These are phyloP conservation scores for Diadophis punctatus DNA, from an alignment of 2,113 vertebrate genomes.

Conservation along the genomic window DNA sequence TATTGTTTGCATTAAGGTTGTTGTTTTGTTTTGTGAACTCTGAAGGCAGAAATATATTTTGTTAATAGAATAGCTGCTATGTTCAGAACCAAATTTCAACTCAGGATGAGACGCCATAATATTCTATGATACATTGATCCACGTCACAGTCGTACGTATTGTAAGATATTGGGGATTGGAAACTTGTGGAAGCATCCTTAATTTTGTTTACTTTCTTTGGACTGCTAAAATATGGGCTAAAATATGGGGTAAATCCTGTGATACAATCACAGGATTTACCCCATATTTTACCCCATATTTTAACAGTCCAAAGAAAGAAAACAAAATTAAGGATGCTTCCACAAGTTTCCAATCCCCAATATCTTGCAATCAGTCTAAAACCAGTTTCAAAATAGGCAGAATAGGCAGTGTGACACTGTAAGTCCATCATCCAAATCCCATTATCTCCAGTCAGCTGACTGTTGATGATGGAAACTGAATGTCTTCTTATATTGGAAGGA, in stretches of 20 bases:
- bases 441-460: neutral
- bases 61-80: neutral
- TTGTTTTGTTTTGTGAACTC: neutral
- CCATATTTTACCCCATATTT: neutral
- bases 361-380: neutral
- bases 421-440: neutral
- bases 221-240: neutral
- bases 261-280: neutral
- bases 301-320: neutral
- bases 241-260: neutral
- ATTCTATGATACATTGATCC: neutral
- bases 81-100: neutral
- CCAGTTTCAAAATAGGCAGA: neutral
- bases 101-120: neutral
- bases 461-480: neutral
- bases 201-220: neutral
- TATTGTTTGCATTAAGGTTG: neutral
- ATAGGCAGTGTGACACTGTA: neutral
- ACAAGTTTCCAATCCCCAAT: neutral
- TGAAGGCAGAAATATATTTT: neutral
- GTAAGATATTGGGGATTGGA: neutral
- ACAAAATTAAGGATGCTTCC: neutral
- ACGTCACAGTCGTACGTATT: neutral
- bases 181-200: neutral
- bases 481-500: neutral